Evolutionary conservation across 2,888 invertebrate species (phyloP), one percentile per base, ranked within the genome.

Genomic region (Oscheius sp.): DNA sequence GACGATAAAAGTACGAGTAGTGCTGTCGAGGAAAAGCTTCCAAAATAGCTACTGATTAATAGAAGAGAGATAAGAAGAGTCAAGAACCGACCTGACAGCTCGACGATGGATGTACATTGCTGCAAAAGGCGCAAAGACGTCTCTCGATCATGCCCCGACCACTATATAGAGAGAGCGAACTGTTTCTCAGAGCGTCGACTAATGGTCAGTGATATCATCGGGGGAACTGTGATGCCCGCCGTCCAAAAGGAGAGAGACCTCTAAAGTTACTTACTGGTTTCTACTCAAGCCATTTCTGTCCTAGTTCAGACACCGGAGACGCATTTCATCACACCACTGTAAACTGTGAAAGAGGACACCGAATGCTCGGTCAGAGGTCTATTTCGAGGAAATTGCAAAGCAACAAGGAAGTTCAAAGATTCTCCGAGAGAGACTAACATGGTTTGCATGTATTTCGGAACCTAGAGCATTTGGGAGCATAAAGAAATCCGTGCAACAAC

Each of bases 181-280:
- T 42, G 3, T 42, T 42, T 42, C 42, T 42, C 42, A 42, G 42
- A 42, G 42, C 7, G 42, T 42, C 42, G 42, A 42, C 42, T 42
- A 33, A 58, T 33, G 58, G 60, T 60, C 60, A 60, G 35, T 60
- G 60, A 60, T 60, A 60, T 60, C 60, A 60, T 60, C 60, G 35
- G n/a, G 58, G 60, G 60, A 60, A 60, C 60, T 60, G 32, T 60
- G 60, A 37, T 60, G 60, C n/a, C 35, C 35, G 35, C 37, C 10
- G 35, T 32, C 33, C 58, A 29, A 32, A 42, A 42, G 42, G 42
- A 42, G 42, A 42, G 4, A 42, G 7, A 42, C 42, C 42, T 42
- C 42, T 42, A 42, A 42, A 7, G 42, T 42, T 42, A 7, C 42
- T 42, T 42, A 42, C 42, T 3, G 42, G 42, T 42, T 42, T 42